These are phyloP conservation scores for Astyanax mexicanus DNA, from an alignment of 2,797 vertebrate genomes.

Conservation along the genomic window DNA sequence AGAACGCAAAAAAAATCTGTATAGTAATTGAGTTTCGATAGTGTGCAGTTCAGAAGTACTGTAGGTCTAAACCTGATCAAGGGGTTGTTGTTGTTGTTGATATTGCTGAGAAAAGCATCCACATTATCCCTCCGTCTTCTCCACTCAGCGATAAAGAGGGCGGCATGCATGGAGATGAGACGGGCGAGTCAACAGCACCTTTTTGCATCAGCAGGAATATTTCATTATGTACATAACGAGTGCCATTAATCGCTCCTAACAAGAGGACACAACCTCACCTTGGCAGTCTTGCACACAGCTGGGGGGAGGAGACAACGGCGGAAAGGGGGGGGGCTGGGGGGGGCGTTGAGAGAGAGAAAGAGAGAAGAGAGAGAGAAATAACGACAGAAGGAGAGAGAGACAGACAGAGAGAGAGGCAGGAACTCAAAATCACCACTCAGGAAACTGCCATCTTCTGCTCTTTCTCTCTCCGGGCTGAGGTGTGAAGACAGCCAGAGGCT, in stretches of 20 bases:
- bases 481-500: constrained; percentile 57
- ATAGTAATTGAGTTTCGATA: too few relatives aligned
- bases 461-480: constrained; percentile 45
- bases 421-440: constrained; percentile 77
- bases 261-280: constrained; percentile 84
- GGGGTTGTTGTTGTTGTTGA: background rate
- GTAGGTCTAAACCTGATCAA: too few relatives aligned
- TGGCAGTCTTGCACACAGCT: constrained; percentile 77
- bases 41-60: background rate
- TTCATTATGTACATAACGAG: constrained; percentile 85
- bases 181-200: constrained; percentile 68
- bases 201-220: constrained; percentile 79
- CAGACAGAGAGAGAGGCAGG: constrained; percentile 49
- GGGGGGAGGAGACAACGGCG: constrained; percentile 57
- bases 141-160: constrained; percentile 25
- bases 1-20: background rate
- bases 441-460: constrained; percentile 69
- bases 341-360: background rate
- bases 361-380: background rate
- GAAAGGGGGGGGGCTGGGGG: constrained; percentile 15
- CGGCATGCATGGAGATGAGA: constrained; percentile 30
- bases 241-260: constrained; percentile 85
- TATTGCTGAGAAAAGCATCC: too few relatives aligned
- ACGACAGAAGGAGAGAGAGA: background rate
- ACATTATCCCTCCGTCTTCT: constrained; percentile 19